phyloP scores from a whole-genome alignment of 2,797 vertebrate species.

The Ctenopoma multispine region DNA sequence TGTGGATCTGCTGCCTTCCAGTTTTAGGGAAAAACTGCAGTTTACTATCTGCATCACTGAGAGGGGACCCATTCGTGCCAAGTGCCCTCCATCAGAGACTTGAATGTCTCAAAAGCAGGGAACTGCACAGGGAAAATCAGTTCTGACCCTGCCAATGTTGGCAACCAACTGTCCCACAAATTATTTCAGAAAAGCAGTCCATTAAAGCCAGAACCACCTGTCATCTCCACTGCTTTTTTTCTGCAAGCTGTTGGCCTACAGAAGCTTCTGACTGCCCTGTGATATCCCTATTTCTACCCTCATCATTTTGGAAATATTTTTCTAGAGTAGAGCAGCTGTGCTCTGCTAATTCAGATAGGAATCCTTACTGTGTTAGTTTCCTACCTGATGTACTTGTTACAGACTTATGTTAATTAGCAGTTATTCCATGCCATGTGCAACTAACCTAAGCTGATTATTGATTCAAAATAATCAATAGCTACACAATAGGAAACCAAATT shows the following conservation, averaged over 20 bases:
- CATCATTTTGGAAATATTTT: background rate
- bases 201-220: slow-evolving; percentile 69
- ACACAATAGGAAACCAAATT: background rate
- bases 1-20: slow-evolving; percentile 12
- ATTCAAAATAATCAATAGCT: slow-evolving; percentile 4
- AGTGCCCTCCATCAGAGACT: slow-evolving; percentile 58
- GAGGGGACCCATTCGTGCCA: slow-evolving; percentile 48
- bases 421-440: background rate
- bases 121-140: slow-evolving; percentile 37
- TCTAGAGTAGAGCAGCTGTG: background rate
- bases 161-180: slow-evolving; percentile 65
- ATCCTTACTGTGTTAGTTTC: slow-evolving; percentile 2
- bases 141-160: slow-evolving; percentile 55
- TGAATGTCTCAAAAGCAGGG: slow-evolving; percentile 49
- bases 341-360: background rate
- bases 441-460: background rate
- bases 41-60: slow-evolving; percentile 33
- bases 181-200: slow-evolving; percentile 64
- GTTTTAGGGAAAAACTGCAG: slow-evolving; percentile 14
- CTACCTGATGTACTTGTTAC: background rate
- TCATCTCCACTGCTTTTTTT: slow-evolving; percentile 42
- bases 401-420: background rate
- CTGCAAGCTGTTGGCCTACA: slow-evolving; percentile 49
- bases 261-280: slow-evolving; percentile 19
- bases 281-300: background rate